Evolutionary conservation across 2,797 vertebrate species (phyloP), one percentile per base, ranked within the genome.

Genomic region (Erethizon dorsatum): DNA sequence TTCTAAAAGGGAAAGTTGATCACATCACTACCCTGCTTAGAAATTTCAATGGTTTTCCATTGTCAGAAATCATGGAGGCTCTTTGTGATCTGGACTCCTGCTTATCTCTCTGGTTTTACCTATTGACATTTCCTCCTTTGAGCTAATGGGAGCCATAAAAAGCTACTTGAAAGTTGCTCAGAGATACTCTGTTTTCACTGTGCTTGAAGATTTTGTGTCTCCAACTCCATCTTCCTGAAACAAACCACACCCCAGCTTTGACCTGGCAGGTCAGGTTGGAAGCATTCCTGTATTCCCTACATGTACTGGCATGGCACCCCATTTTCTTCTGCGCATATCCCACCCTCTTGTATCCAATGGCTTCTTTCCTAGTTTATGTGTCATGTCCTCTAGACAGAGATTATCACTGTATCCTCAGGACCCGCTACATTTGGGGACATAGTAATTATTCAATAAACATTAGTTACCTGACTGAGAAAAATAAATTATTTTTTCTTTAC

Each of bases 381-480:
- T 7, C n/a, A 63, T 22, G 24, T 50, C n/a, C 41, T 57, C 2
- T 6, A 86, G 82, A 33, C 69, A 92, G 33, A 45, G n/a, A 82
- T 69, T 17, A 79, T 94, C n/a, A 57, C 15, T 31, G 1, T 54
- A 24, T 57, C 20, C 54, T 78, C 10, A 37, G 91, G 83, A 92
- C 20, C 7, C 33, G n/a, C 31, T 31, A 63, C 14, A 54, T 63
- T 47, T 47, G 41, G 59, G 63, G 52, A 54, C 54, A 52, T 5
- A 84, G 63, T 57, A 94, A 47, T 31, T 69, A 9, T 15, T 92
- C 82, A 59, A 2, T 93, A 86, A 85, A 79, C 13, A 59, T 56
- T 65, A 41, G 54, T 61, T 87, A 82, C 78, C 92, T 93, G 41
- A 91, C 20, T 37, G 15, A 88, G 41, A 87, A 92, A 94, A 83